These are phyloP conservation scores for Diorhabda sublineata DNA, from an alignment of 1,140 invertebrate genomes.

Conservation along the genomic window DNA sequence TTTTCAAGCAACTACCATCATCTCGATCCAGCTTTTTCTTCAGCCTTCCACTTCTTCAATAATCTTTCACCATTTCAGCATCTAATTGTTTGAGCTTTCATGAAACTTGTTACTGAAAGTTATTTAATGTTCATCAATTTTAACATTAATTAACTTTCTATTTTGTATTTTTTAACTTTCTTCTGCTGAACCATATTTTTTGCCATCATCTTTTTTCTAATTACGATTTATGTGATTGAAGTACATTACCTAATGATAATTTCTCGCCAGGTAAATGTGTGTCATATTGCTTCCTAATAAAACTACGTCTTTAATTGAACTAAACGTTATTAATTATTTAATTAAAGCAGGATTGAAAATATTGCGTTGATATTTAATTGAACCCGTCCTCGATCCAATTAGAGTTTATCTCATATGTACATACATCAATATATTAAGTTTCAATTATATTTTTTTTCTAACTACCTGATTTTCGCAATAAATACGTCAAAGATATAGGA, in stretches of 20 bases:
- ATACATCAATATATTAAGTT: neutral
- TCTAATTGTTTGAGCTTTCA: too few species aligned
- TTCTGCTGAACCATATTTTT: neutral
- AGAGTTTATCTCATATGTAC: constrained; percentile 15
- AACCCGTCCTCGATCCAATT: constrained; percentile 19
- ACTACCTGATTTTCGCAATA: neutral
- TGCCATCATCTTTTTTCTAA: neutral
- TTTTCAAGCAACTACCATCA: too few species aligned
- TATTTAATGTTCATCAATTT: neutral
- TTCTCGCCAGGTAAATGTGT: constrained; percentile 8
- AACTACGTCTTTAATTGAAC: constrained; percentile 13
- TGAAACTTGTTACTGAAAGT: too few species aligned
- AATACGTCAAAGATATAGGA: neutral
- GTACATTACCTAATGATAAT: constrained; percentile 3
- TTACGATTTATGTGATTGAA: neutral
- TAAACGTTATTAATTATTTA: constrained; percentile 15
- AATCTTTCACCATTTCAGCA: too few species aligned
- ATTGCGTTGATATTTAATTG: constrained; percentile 9
- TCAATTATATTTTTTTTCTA: neutral
- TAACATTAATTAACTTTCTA: neutral
- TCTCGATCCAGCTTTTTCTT: too few species aligned
- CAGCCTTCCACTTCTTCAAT: too few species aligned
- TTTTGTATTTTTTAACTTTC: neutral
- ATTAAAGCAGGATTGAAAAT: constrained; percentile 15
- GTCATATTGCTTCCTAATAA: constrained; percentile 14